Evolutionary conservation across 1,140 invertebrate species (phyloP), one percentile per base, ranked within the genome.

Genomic region (Dufourea novaeangliae): DNA sequence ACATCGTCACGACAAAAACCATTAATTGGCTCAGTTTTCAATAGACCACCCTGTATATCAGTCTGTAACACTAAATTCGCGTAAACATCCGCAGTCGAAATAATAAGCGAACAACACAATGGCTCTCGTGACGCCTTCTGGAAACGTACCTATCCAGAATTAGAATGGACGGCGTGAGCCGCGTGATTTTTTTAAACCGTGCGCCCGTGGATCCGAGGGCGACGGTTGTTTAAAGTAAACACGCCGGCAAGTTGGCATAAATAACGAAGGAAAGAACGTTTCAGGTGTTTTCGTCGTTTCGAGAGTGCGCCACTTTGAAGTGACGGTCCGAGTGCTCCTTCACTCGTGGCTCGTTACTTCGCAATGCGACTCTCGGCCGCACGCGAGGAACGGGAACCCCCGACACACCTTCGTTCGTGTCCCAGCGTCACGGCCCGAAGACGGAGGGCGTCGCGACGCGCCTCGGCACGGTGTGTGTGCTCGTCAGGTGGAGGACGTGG

Each of bases 341-440:
- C 68, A 77, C 61, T 82, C 70, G 41, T 61, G 68, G 68, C 76
- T 87, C 85, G 84, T 84, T 82, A 86, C 68, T 82, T 82, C 73
- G 76, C 79, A 75, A 77, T 82, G 73, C 74, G 37, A 80, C 63
- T 80, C 52, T 64, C 64, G 57, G 70, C n/a, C 56, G 37, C 57
- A 66, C 68, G 56, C 66, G 62, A 66, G 61, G 20, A 39, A 66
- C 27, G 27, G 73, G n/a, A 34, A 10, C 17, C 10, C 7, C 2
- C 27, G 41, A 6, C 37, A 59, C 54, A 46, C 12, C 34, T 27
- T 54, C 1, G 41, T 27, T 54, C 1, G 41, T 6, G 20, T 44
- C 1, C 32, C 44, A 5, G 11, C 6, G 37, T 41, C 17, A 27
- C 29, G n/a, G n/a, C 7, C 41, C n/a, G 34, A 41, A 67, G 11